These are phyloP conservation scores for Caenorhabditis sp. DNA, from an alignment of 2,888 invertebrate genomes.

Conservation along the genomic window DNA sequence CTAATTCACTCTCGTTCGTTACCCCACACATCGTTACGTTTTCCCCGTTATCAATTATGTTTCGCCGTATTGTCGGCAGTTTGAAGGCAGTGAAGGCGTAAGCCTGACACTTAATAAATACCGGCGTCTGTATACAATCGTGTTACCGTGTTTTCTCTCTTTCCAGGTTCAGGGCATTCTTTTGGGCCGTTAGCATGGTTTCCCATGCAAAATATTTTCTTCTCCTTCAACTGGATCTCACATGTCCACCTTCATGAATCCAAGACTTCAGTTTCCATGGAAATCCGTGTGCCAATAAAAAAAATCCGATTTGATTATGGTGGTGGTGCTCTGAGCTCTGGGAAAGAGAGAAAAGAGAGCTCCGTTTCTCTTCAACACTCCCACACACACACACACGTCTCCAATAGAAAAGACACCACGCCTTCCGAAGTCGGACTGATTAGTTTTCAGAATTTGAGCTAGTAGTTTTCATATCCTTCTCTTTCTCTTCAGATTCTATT, in stretches of 20 bases:
- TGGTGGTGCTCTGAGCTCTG: background rate
- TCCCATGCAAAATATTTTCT: no score
- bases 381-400: background rate
- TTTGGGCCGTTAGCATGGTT: no score
- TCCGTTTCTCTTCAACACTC: slow-evolving; percentile 4
- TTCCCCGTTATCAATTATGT: no score
- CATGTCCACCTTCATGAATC: background rate
- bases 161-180: no score
- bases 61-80: no score
- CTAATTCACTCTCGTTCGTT: no score
- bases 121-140: no score
- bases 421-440: background rate
- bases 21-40: no score
- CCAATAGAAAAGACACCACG: background rate
- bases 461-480: background rate
- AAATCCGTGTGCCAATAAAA: slow-evolving; percentile 32
- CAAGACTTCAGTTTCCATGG: slow-evolving; percentile 24
- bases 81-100: no score
- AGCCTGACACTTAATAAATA: no score
- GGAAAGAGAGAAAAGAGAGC: background rate
- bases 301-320: slow-evolving; percentile 46
- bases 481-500: background rate
- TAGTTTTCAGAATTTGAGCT: background rate
- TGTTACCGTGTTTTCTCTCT: no score
- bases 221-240: background rate